phyloP scores from a whole-genome alignment of 2,797 vertebrate genomes.

The Falco concolor region DNA sequence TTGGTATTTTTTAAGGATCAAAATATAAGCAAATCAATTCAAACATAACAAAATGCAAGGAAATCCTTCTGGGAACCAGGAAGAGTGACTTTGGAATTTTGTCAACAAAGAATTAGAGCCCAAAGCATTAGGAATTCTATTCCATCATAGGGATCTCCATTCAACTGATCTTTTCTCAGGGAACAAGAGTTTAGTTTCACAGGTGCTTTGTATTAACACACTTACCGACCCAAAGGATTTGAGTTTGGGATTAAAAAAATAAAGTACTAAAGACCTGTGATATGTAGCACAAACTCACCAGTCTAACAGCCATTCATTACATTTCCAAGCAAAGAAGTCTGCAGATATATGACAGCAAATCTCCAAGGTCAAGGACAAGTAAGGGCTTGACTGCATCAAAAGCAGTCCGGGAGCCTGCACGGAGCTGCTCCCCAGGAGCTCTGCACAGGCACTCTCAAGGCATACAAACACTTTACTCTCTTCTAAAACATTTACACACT shows the following conservation, averaged over 20 bases:
- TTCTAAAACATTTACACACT: background rate
- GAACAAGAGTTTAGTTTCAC: background rate
- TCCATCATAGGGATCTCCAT: rapidly evolving
- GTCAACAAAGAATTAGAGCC: background rate
- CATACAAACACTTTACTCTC: background rate
- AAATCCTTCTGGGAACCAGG: background rate
- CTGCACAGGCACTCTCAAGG: background rate
- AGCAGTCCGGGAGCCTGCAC: background rate
- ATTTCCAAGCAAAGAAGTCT: background rate
- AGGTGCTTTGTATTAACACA: background rate
- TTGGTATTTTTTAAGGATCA: background rate
- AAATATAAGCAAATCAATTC: background rate
- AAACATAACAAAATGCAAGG: background rate
- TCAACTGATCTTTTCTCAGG: background rate
- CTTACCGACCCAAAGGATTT: background rate
- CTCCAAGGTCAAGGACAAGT: background rate
- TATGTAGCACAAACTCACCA: background rate
- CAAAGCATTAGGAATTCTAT: background rate
- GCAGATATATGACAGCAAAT: background rate
- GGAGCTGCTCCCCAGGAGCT: background rate
- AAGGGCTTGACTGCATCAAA: background rate
- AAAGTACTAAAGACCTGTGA: background rate
- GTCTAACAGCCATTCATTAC: background rate
- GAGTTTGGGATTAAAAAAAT: background rate
- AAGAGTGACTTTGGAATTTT: background rate